A percentile compares a stretch with the other conserved stretches of the same genome.
These are phyloP conservation scores for Drosophila murphyi DNA, from an alignment of 1,140 invertebrate genomes.

Conservation along the genomic window DNA sequence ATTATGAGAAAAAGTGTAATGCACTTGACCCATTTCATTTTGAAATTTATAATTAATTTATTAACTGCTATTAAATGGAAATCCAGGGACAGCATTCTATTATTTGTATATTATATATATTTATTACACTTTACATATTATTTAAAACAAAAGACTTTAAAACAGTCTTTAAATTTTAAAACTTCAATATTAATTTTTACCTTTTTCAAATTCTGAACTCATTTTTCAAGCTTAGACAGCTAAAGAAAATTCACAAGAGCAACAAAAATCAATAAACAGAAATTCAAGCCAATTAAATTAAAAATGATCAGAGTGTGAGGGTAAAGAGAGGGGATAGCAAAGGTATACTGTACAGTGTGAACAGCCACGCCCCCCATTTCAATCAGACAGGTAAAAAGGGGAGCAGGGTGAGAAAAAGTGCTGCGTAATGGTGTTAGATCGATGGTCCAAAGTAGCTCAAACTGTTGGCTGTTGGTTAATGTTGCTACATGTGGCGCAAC, in stretches of 20 bases:
- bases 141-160: too few relatives aligned
- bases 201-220: not conserved
- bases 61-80: not conserved
- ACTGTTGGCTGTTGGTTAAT: not conserved
- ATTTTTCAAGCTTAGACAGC: slow-evolving; percentile 15
- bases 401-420: not conserved
- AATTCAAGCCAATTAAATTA: slow-evolving; percentile 11
- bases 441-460: slow-evolving; percentile 13
- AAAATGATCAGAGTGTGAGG: slow-evolving; percentile 4
- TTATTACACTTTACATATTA: too few relatives aligned
- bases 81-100: not conserved
- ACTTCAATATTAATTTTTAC: too few relatives aligned
- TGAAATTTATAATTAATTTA: not conserved
- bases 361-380: slow-evolving; percentile 21
- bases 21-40: too few relatives aligned
- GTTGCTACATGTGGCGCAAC: slow-evolving; percentile 19
- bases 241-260: not conserved
- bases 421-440: slow-evolving; percentile 25
- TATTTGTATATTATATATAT: too few relatives aligned
- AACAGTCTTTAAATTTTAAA: too few relatives aligned
- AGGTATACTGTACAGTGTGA: slow-evolving; percentile 31
- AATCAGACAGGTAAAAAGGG: not conserved
- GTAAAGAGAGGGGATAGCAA: not conserved
- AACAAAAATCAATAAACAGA: not conserved
- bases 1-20: too few relatives aligned